A percentile compares a stretch with the other conserved stretches of the same genome.
phyloP scores from a whole-genome alignment of 2,797 vertebrate genomes.

The Hapalemur alaotrensis region DNA sequence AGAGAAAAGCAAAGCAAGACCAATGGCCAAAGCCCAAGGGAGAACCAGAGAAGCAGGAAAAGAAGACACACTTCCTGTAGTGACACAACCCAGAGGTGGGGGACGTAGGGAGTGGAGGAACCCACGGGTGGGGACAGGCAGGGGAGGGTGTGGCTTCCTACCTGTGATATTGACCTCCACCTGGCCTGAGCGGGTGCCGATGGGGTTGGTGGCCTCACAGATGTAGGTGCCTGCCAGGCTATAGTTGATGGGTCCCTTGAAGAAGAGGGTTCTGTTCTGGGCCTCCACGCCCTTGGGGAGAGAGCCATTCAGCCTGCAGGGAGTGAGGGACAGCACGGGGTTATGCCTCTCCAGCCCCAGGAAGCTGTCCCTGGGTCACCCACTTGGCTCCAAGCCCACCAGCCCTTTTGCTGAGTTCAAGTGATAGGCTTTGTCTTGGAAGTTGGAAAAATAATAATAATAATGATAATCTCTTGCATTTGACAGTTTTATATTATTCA shows the following conservation, averaged over 20 bases:
- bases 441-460: background rate
- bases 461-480: background rate
- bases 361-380: background rate
- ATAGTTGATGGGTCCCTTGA: slow-evolving; percentile 93
- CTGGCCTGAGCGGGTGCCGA: slow-evolving; percentile 93
- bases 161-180: slow-evolving; percentile 99
- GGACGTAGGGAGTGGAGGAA: background rate
- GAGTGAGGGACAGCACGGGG: background rate
- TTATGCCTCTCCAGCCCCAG: background rate
- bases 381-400: background rate
- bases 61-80: background rate
- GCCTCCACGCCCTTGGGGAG: slow-evolving; percentile 93
- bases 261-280: slow-evolving; percentile 96
- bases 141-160: slow-evolving; percentile 81
- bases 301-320: slow-evolving; percentile 93
- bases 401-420: background rate
- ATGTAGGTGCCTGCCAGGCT: slow-evolving; percentile 94
- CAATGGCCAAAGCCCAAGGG: background rate
- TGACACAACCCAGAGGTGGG: background rate
- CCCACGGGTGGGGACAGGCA: background rate
- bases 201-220: slow-evolving; percentile 95
- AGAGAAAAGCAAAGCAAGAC: slow-evolving; percentile 13
- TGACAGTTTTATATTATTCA: background rate
- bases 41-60: background rate
- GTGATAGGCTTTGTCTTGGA: background rate